phyloP scores from a whole-genome alignment of 2,113 vertebrate genomes.

The Pteruthius melanotis region DNA sequence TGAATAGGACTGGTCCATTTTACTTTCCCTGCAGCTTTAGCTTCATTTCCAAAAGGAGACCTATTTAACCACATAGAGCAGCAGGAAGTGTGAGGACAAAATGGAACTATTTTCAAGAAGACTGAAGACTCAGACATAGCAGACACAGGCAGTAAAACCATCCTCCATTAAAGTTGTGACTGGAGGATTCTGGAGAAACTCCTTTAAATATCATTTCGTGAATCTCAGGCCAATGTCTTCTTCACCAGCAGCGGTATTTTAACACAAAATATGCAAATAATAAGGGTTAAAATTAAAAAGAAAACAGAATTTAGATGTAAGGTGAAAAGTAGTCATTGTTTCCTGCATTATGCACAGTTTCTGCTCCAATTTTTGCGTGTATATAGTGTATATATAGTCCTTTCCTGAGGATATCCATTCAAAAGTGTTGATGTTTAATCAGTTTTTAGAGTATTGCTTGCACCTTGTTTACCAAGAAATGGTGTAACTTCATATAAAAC shows the following conservation, averaged over 20 bases:
- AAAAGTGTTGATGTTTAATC: background rate
- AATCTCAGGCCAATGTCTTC: background rate
- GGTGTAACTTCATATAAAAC: background rate
- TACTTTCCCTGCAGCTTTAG: background rate
- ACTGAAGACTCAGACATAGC: background rate
- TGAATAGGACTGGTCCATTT: background rate
- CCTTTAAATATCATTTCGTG: background rate
- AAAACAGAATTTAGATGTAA: background rate
- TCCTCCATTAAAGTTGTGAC: background rate
- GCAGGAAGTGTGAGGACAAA: background rate
- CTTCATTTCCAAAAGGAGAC: background rate
- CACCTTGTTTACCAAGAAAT: background rate
- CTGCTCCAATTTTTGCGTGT: background rate
- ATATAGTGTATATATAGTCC: too few relatives aligned
- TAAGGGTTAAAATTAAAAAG: background rate
- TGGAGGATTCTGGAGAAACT: background rate
- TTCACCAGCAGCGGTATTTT: background rate
- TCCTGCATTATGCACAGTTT: background rate
- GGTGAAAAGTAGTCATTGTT: background rate
- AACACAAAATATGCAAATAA: background rate
- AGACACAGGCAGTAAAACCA: background rate
- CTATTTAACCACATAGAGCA: background rate
- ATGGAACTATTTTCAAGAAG: background rate
- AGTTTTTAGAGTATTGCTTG: background rate
- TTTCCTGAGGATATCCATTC: background rate